Evolutionary conservation across 2,797 vertebrate species (phyloP).

Genomic region (Buceros bicornis): DNA sequence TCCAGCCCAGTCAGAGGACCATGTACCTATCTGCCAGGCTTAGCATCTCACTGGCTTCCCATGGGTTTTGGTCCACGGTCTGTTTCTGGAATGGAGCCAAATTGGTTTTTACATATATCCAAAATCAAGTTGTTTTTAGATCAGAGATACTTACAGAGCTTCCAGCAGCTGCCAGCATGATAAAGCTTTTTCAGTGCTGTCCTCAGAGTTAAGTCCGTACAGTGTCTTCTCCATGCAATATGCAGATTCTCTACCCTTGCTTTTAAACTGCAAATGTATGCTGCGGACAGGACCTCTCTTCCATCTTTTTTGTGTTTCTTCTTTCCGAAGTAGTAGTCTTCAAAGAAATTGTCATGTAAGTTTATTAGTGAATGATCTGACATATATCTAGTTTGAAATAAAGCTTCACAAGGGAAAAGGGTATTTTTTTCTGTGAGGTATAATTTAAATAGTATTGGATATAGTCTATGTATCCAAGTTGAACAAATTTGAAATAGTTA

Average conservation of each 20-base stretch:
- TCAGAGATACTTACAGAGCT: background rate
- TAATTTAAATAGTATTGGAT: background rate
- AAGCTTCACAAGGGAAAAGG: background rate
- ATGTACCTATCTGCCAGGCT: background rate
- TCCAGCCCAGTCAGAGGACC: background rate
- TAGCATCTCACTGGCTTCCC: background rate
- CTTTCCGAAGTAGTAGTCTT: background rate
- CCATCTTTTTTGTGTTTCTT: background rate
- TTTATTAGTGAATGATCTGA: background rate
- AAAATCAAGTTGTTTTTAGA: fast-evolving
- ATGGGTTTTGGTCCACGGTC: background rate
- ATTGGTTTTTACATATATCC: fast-evolving
- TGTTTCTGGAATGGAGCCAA: background rate
- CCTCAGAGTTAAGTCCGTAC: background rate
- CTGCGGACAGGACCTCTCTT: background rate
- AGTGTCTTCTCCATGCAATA: background rate
- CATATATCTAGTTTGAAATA: background rate
- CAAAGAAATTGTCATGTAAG: background rate
- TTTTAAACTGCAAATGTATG: background rate
- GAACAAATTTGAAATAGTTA: background rate
- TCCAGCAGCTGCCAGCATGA: fast-evolving
- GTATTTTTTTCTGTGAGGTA: background rate
- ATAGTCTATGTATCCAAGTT: background rate
- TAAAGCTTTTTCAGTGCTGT: background rate
- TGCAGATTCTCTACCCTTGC: background rate